These are phyloP conservation scores for Lasioglossum figueresi DNA, from an alignment of 2,888 invertebrate species.

Conservation along the genomic window DNA sequence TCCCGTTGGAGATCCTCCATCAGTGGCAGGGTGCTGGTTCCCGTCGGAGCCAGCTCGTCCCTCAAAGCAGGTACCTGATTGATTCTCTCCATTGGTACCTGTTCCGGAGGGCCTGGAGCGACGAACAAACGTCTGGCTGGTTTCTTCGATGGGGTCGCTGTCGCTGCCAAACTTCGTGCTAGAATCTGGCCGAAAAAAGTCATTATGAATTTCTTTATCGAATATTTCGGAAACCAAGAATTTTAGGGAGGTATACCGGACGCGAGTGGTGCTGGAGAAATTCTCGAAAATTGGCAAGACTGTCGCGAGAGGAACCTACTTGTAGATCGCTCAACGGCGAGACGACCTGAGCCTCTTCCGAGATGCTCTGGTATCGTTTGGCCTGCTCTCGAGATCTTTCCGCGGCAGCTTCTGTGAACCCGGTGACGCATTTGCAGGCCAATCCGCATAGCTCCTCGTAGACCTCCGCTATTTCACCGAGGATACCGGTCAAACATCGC, in stretches of 20 bases:
- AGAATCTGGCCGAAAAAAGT: constrained; percentile 82
- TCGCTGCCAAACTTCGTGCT: constrained; percentile 87
- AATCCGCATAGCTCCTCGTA: constrained; percentile 92
- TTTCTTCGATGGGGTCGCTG: constrained; percentile 80
- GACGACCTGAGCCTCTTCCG: constrained; percentile 91
- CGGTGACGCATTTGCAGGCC: constrained; percentile 84
- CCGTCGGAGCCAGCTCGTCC: constrained; percentile 92
- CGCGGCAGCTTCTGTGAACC: constrained; percentile 94
- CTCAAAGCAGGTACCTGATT: constrained; percentile 88
- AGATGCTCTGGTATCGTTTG: constrained; percentile 92
- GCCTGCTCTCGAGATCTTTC: constrained; percentile 95
- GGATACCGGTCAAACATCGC: constrained; percentile 93
- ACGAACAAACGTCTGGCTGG: constrained; percentile 87
- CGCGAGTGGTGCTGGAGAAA: not conserved
- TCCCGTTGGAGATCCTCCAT: constrained; percentile 94
- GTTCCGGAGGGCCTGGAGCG: constrained; percentile 88
- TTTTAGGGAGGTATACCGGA: not conserved
- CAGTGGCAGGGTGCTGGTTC: constrained; percentile 89
- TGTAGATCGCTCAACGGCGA: constrained; percentile 90
- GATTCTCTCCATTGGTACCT: constrained; percentile 76
- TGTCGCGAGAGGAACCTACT: constrained; percentile 81
- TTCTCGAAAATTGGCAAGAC: not conserved
- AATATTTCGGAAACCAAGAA: not conserved
- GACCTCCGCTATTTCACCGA: constrained; percentile 96
- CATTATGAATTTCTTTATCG: not conserved